phyloP scores from a whole-genome alignment of 2,888 invertebrate species.

The Apodemia duryi region DNA sequence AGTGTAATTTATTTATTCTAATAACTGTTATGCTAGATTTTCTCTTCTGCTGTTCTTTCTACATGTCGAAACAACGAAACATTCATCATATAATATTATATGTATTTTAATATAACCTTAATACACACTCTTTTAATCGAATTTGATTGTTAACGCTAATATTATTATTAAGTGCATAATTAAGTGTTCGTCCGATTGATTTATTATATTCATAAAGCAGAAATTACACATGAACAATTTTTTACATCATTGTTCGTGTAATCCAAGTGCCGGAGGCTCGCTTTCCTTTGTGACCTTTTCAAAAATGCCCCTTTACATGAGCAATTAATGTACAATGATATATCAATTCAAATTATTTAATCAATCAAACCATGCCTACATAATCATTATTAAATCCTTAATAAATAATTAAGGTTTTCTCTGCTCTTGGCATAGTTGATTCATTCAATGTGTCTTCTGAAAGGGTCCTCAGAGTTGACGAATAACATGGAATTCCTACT shows the following conservation, averaged over 20 bases:
- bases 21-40: too few species aligned
- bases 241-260: conserved; percentile 29
- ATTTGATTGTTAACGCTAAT: conserved; percentile 28
- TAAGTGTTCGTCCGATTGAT: conserved; percentile 29
- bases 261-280: conserved; percentile 20
- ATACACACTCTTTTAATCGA: background rate
- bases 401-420: conserved; percentile 2
- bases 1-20: too few species aligned
- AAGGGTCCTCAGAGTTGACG: too few species aligned
- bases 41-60: too few species aligned
- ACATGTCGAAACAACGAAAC: too few species aligned
- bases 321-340: conserved; percentile 12
- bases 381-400: background rate
- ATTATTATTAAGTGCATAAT: conserved; percentile 32
- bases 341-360: conserved; percentile 10
- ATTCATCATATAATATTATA: too few species aligned
- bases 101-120: too few species aligned
- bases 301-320: conserved; percentile 37
- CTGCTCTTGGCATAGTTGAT: background rate
- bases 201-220: conserved; percentile 28
- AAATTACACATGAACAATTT: conserved; percentile 34
- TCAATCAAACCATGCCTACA: background rate
- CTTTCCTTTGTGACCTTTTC: conserved; percentile 67
- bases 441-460: background rate
- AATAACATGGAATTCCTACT: too few species aligned